Conservation (phyloP, 2,113 vertebrate genomes). For the Stigmatopora nigra region DNA sequence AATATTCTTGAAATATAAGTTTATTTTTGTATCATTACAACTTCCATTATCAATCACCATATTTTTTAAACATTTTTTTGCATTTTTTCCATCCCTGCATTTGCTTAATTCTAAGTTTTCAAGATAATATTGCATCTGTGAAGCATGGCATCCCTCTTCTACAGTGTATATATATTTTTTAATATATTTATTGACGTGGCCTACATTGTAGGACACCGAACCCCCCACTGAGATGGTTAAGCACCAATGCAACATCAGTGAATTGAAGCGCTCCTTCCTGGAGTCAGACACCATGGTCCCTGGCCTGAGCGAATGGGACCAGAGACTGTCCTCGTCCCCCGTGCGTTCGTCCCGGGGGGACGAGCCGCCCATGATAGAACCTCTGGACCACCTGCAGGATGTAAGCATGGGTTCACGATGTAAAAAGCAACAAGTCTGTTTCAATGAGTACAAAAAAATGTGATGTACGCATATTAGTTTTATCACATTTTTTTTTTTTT, state of each 20-base stretch:
- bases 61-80: too few relatives aligned
- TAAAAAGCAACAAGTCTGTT: constrained; percentile 10
- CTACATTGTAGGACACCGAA: constrained; percentile 60
- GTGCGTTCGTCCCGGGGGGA: constrained; percentile 74
- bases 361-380: constrained; percentile 85
- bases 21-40: too few relatives aligned
- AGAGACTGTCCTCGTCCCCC: constrained; percentile 84
- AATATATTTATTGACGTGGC: constrained; percentile 14
- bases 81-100: not conserved
- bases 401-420: constrained; percentile 66
- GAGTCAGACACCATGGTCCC: constrained; percentile 72
- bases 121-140: constrained; percentile 26
- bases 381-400: constrained; percentile 82
- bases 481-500: too few relatives aligned
- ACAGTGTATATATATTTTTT: too few relatives aligned
- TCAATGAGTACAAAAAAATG: not conserved
- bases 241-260: constrained; percentile 88
- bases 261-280: constrained; percentile 93
- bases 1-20: too few relatives aligned
- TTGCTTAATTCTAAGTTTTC: not conserved
- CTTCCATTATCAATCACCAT: too few relatives aligned
- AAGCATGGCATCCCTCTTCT: constrained; percentile 52
- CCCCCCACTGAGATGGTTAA: constrained; percentile 80
- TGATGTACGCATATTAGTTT: constrained; percentile 10
- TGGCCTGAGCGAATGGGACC: constrained; percentile 84